A percentile compares a stretch with the other conserved stretches of the same genome.
phyloP scores from a whole-genome alignment of 92 coral and sea anemone genomes.

The Siderastrea radians region DNA sequence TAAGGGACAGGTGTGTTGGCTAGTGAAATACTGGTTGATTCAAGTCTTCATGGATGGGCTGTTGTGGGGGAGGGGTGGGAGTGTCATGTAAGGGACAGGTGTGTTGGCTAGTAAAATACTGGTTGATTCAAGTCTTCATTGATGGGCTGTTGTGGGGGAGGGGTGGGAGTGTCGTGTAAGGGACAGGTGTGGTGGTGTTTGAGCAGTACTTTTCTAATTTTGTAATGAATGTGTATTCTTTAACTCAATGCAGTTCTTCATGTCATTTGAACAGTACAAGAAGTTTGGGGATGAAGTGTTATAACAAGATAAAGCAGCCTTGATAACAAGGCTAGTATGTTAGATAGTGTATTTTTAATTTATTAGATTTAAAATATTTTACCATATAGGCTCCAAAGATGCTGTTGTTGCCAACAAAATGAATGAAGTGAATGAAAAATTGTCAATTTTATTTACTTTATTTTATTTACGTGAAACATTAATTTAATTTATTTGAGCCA shows the following conservation, averaged over 20 bases:
- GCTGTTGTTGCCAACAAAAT: too few species aligned
- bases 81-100: too few species aligned
- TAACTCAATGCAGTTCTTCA: conserved; percentile 88
- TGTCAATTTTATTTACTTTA: not conserved
- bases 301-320: conserved; percentile 24
- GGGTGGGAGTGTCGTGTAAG: too few species aligned
- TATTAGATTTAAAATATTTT: not conserved
- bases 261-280: conserved; percentile 99
- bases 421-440: not conserved
- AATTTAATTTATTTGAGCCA: too few species aligned
- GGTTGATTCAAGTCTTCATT: too few species aligned
- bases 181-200: not conserved
- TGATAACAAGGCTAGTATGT: not conserved
- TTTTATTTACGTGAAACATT: not conserved
- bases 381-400: too few species aligned
- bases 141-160: too few species aligned
- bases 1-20: too few species aligned
- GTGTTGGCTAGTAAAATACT: too few species aligned
- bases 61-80: too few species aligned
- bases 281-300: conserved; percentile 80
- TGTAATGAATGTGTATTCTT: conserved; percentile 40
- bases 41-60: too few species aligned
- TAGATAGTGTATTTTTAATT: not conserved
- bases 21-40: too few species aligned
- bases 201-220: not conserved